Evolutionary conservation across 2,113 vertebrate genomes (phyloP).

Genomic region (Peromyscus californicus): DNA sequence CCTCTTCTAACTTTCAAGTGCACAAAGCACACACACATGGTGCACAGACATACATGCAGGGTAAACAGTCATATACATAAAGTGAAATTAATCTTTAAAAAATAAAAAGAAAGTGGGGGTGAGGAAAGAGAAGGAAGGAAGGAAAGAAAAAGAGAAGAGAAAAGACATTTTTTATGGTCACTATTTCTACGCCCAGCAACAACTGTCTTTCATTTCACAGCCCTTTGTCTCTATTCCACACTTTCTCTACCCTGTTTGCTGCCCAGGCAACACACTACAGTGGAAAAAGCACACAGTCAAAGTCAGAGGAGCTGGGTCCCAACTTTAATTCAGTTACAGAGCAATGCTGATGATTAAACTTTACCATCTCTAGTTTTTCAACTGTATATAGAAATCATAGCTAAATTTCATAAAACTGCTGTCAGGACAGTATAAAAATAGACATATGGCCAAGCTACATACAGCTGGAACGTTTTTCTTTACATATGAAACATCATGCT

Average conservation of each 20-base stretch:
- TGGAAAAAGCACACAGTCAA: not conserved
- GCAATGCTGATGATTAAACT: constrained; percentile 18
- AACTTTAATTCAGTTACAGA: constrained; percentile 25
- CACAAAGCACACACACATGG: not conserved
- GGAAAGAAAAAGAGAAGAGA: too few species aligned
- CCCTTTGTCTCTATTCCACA: constrained; percentile 23
- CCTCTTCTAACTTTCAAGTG: not conserved
- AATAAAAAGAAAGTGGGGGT: not conserved
- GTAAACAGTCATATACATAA: not conserved
- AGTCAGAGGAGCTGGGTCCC: not conserved
- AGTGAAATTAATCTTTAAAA: not conserved
- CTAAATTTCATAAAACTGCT: constrained; percentile 23
- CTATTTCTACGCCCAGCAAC: constrained; percentile 31
- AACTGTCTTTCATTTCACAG: not conserved
- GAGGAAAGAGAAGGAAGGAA: too few species aligned
- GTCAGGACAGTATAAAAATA: not conserved
- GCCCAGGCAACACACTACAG: not conserved
- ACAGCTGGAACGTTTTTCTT: constrained; percentile 8
- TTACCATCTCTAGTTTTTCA: constrained; percentile 2
- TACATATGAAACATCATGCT: not conserved
- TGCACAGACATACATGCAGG: not conserved
- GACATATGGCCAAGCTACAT: not conserved
- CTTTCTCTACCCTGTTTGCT: not conserved
- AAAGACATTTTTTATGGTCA: not conserved
- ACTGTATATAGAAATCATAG: constrained; percentile 13